phyloP scores from a whole-genome alignment of 2,797 vertebrate genomes.

The Ctenopoma multispine region DNA sequence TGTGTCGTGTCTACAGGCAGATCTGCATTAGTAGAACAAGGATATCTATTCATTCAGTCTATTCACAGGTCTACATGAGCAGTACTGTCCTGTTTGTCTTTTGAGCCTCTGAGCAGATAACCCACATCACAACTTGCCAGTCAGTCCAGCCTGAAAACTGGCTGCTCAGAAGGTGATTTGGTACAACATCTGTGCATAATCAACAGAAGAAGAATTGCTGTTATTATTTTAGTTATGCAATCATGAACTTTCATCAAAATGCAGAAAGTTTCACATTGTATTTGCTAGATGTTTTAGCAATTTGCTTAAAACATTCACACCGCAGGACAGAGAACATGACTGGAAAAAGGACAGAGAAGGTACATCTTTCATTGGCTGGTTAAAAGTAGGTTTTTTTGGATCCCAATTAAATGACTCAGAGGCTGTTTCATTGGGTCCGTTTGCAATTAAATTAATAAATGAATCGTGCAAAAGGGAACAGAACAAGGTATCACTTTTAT shows the following conservation, averaged over 20 bases:
- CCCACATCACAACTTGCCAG: slow-evolving; percentile 21
- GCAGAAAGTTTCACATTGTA: not conserved
- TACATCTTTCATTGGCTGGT: slow-evolving; percentile 28
- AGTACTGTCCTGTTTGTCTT: slow-evolving; percentile 37
- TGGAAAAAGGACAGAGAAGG: slow-evolving; percentile 9
- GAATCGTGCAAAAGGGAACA: not conserved
- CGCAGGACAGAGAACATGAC: slow-evolving; percentile 15
- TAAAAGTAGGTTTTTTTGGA: not conserved
- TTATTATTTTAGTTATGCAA: slow-evolving; percentile 22
- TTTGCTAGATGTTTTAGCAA: not conserved
- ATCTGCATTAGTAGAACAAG: slow-evolving; percentile 52
- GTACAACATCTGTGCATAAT: slow-evolving; percentile 22
- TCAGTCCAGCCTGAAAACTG: slow-evolving; percentile 17
- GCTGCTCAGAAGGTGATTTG: slow-evolving; percentile 1
- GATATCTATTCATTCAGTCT: slow-evolving; percentile 45
- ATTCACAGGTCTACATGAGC: slow-evolving; percentile 54
- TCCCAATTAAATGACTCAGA: slow-evolving; percentile 15
- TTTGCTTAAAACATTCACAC: not conserved
- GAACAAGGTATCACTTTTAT: not conserved
- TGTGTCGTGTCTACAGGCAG: slow-evolving; percentile 35
- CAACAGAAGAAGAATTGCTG: slow-evolving; percentile 3
- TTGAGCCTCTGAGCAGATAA: slow-evolving; percentile 27
- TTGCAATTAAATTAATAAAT: slow-evolving; percentile 18
- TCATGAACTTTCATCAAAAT: not conserved
- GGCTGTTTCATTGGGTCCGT: not conserved